Evolutionary conservation across 2,888 invertebrate genomes (phyloP).

Genomic region (Agrochola lychnidis): DNA sequence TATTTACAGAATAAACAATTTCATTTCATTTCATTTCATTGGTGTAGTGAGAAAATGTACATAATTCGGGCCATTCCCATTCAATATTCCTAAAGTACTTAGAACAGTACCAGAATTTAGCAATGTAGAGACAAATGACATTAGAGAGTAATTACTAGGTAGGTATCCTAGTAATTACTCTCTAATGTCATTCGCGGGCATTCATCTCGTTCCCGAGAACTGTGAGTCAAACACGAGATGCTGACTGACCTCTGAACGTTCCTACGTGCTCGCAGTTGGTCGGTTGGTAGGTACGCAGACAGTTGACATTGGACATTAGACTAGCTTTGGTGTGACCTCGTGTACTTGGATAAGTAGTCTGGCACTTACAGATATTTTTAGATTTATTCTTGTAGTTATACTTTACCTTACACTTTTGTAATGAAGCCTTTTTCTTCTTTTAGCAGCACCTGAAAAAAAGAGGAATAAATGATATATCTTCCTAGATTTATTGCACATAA

Average conservation of each 20-base stretch:
- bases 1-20: no score
- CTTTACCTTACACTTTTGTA: no score
- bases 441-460: no score
- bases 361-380: not conserved
- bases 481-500: no score
- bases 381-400: not conserved
- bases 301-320: constrained; percentile 16
- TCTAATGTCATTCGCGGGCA: constrained; percentile 48
- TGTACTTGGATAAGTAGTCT: no score
- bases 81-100: not conserved
- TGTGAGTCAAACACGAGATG: constrained; percentile 53
- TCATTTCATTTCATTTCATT: no score
- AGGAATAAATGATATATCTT: no score
- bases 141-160: no score
- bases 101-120: not conserved
- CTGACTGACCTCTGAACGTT: constrained; percentile 47
- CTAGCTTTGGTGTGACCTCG: constrained; percentile 10
- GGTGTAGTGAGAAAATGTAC: not conserved
- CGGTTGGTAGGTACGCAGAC: not conserved
- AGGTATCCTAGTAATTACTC: no score
- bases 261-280: constrained; percentile 36
- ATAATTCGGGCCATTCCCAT: not conserved
- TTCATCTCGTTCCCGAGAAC: constrained; percentile 62
- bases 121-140: not conserved
- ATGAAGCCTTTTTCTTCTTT: no score